Evolutionary conservation across 2,888 invertebrate genomes (phyloP).

Genomic region (Cerastis rubricosa): DNA sequence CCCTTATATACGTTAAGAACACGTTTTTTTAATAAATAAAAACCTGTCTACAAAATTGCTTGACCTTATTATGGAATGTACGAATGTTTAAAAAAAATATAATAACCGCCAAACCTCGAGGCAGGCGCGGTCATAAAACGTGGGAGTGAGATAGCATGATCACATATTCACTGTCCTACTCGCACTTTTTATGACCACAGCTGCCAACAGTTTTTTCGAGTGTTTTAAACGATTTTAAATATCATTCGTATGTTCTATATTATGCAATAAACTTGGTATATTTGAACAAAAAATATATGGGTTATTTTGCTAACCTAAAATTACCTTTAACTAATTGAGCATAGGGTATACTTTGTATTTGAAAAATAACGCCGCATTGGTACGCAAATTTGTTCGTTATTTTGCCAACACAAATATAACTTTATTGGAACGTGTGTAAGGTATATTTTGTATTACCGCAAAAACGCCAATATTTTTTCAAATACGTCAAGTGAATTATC

Average conservation of each 20-base stretch:
- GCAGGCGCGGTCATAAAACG: not conserved
- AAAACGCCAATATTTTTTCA: not conserved
- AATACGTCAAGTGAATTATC: constrained; percentile 8
- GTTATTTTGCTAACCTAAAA: constrained; percentile 1
- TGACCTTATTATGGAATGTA: constrained; percentile 25
- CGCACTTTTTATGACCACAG: not conserved
- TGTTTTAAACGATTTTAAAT: not conserved
- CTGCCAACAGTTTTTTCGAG: not conserved
- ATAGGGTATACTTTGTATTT: not conserved
- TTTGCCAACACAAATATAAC: not conserved
- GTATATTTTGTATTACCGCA: not conserved
- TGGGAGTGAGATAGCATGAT: constrained; percentile 5
- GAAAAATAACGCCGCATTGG: not conserved
- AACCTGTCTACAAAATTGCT: constrained; percentile 3
- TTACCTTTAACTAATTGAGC: accelerated
- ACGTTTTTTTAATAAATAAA: constrained; percentile 10
- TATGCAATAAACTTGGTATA: not conserved
- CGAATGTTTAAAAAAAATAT: constrained; percentile 10
- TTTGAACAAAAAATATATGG: constrained; percentile 10
- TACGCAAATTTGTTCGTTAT: not conserved
- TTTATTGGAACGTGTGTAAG: not conserved
- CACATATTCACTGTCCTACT: not conserved
- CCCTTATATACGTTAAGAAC: not conserved
- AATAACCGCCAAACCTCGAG: not conserved
- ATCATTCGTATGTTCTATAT: constrained; percentile 19